Percentiles rank a stretch among this genome's conserved stretches.
phyloP scores from a whole-genome alignment of 1,140 invertebrate species.

The Charaxes varanes region DNA sequence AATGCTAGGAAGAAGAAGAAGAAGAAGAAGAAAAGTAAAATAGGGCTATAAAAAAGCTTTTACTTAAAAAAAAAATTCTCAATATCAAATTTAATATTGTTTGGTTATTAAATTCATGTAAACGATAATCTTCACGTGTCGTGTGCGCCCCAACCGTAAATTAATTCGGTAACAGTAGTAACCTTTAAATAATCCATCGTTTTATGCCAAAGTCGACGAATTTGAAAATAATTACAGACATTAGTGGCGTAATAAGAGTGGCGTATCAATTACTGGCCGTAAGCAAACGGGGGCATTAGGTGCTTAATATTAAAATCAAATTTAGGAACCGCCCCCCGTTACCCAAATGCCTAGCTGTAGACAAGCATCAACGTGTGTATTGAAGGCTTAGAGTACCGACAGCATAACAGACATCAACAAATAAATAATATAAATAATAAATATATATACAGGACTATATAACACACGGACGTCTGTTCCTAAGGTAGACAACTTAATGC shows the following conservation, averaged over 20 bases:
- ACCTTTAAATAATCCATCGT: slow-evolving; percentile 47
- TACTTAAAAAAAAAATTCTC: no score
- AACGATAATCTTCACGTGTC: slow-evolving; percentile 6
- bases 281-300: slow-evolving; percentile 59
- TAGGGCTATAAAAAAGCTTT: no score
- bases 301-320: slow-evolving; percentile 68
- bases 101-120: background rate
- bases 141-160: slow-evolving; percentile 13
- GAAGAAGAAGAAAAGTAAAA: no score
- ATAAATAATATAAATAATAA: no score
- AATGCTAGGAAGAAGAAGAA: no score
- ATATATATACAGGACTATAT: no score
- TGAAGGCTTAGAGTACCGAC: slow-evolving; percentile 15
- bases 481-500: no score
- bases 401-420: slow-evolving; percentile 2
- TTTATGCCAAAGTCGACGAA: slow-evolving; percentile 49
- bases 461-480: no score
- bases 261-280: slow-evolving; percentile 59
- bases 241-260: slow-evolving; percentile 56
- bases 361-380: slow-evolving; percentile 24
- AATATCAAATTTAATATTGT: background rate
- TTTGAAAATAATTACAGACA: slow-evolving; percentile 66
- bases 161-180: slow-evolving; percentile 22
- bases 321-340: slow-evolving; percentile 47
- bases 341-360: slow-evolving; percentile 20